Percentiles rank a stretch among this genome's conserved stretches.
Evolutionary conservation across 2,113 vertebrate species (phyloP).

Genomic region (Crotophaga sulcirostris): DNA sequence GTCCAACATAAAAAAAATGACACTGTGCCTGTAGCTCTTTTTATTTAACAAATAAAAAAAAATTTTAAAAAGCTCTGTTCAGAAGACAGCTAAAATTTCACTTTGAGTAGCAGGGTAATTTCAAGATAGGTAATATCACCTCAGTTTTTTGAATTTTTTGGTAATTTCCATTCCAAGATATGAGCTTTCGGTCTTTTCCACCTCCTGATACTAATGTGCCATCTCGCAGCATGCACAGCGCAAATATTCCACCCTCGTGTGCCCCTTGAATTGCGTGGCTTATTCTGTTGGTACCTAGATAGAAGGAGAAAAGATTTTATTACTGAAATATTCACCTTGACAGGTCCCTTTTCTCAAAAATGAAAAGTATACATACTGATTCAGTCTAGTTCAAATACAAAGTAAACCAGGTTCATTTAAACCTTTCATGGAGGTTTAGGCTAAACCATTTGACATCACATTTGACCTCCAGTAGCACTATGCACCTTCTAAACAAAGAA

Average conservation of each 20-base stretch:
- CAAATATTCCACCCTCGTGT: conserved; percentile 95
- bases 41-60: not conserved
- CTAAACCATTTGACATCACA: not conserved
- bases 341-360: not conserved
- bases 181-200: conserved; percentile 91
- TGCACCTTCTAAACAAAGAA: not conserved
- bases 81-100: not conserved
- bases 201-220: conserved; percentile 93
- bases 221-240: conserved; percentile 93
- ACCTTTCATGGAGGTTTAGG: not conserved
- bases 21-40: too few relatives aligned
- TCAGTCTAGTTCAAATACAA: not conserved
- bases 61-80: not conserved
- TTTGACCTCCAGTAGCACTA: not conserved
- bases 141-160: conserved; percentile 90
- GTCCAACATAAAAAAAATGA: too few relatives aligned
- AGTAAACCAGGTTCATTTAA: not conserved
- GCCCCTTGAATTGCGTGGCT: conserved; percentile 91
- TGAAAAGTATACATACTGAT: not conserved
- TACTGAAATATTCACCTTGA: not conserved
- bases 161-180: conserved; percentile 93
- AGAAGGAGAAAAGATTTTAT: not conserved
- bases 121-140: conserved; percentile 69
- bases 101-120: not conserved
- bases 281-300: conserved; percentile 93